Evolutionary conservation across 2,888 invertebrate species (phyloP), one percentile per base, ranked within the genome.

Genomic region (Lycia hirtaria): DNA sequence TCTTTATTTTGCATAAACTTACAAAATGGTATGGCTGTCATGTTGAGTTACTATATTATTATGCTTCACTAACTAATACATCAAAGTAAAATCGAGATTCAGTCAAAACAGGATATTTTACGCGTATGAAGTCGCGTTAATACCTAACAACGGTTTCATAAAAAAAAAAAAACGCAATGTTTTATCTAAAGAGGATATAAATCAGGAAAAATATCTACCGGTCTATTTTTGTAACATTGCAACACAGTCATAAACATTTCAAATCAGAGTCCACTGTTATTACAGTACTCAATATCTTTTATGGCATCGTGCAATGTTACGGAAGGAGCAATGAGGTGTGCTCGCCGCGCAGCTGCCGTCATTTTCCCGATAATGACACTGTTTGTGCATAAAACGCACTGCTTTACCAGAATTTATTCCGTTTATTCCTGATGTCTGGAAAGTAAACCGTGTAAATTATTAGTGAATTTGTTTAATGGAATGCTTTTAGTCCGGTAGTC

Each of bases 301-400:
- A 89, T 88, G 78, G 80, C 71, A 78, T 81, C 78, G 79, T 57
- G 81, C 85, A 89, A 91, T 89, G 89, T 89, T 87, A 89, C 76
- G 91, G 90, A 90, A 91, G 81, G 84, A 71, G 82, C 86, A 90
- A 89, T 90, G 90, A 88, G 76, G 84, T 87, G 88, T 85, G 73
- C 85, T 80, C 71, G 69, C 66, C 68, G 78, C 80, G 79, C 90
- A 91, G 87, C 90, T 91, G 90, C 81, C 81, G 72, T 73, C 72
- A 70, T 80, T 78, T 78, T 78, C 57, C 62, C 68, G 71, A 78
- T 85, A 83, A 83, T 84, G 80, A 83, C 74, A 76, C 71, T 75
- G 76, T 80, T 79, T 82, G 82, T 76, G 78, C 75, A 75, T 66
- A 71, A 65, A 71, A 62, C 59, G 69, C 60, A 60, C 68, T 73